A percentile compares a stretch with the other conserved stretches of the same genome.
Conservation (phyloP, 2,113 vertebrate genomes). For the Murina feae region DNA sequence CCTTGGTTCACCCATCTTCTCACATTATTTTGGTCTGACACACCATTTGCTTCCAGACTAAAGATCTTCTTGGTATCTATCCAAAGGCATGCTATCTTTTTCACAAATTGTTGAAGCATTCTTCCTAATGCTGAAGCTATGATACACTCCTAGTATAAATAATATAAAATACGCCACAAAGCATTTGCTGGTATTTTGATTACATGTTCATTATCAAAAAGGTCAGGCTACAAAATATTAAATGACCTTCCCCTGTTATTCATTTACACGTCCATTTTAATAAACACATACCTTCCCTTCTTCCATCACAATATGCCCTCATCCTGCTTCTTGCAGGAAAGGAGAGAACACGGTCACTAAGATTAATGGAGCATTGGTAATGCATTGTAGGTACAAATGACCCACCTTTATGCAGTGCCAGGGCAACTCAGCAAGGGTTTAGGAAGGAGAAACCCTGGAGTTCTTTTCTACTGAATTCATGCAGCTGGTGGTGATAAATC, state of each 20-base stretch:
- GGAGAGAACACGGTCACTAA: conserved; percentile 31
- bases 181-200: not conserved
- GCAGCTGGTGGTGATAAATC: conserved; percentile 44
- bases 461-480: conserved; percentile 63
- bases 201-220: conserved; percentile 3
- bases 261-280: not conserved
- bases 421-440: conserved; percentile 65
- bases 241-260: not conserved
- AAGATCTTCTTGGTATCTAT: conserved; percentile 27
- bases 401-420: conserved; percentile 71
- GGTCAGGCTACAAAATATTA: conserved; percentile 7
- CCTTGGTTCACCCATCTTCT: conserved; percentile 32
- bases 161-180: not conserved
- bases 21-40: conserved; percentile 40
- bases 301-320: not conserved
- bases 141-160: not conserved
- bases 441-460: conserved; percentile 69
- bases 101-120: conserved; percentile 22
- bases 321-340: conserved; percentile 16
- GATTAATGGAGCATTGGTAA: conserved; percentile 53
- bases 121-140: conserved; percentile 19
- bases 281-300: not conserved
- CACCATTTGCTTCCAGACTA: conserved; percentile 48
- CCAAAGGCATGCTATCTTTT: conserved; percentile 14
- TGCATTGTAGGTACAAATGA: conserved; percentile 63